A percentile compares a stretch with the other conserved stretches of the same genome.
Conservation (phyloP, 2,113 vertebrate species). For the rat (Rattus norvegicus) region GRCr8 NC_086019.1:163670501-163671000, state of each 20-base stretch:
- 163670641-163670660: not conserved
- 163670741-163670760: not conserved
- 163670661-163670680: not conserved
- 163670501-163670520: not conserved
- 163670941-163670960: not conserved
- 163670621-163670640: not conserved
- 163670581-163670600: not conserved
- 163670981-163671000: not conserved
- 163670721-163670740: not conserved
- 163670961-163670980: not conserved
- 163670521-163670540: not conserved
- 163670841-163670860: not conserved
- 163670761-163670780: not conserved
- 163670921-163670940: not conserved
- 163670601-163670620: not conserved
- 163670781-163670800: not conserved
- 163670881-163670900: not conserved
- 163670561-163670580: too few relatives aligned
- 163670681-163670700: not conserved
- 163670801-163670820: not conserved
- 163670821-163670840: not conserved
- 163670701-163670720: not conserved
- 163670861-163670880: not conserved
- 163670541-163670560: not conserved
- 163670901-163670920: not conserved